Conservation (phyloP, 2,888 invertebrate species). For the Peribatodes rhomboidaria region DNA sequence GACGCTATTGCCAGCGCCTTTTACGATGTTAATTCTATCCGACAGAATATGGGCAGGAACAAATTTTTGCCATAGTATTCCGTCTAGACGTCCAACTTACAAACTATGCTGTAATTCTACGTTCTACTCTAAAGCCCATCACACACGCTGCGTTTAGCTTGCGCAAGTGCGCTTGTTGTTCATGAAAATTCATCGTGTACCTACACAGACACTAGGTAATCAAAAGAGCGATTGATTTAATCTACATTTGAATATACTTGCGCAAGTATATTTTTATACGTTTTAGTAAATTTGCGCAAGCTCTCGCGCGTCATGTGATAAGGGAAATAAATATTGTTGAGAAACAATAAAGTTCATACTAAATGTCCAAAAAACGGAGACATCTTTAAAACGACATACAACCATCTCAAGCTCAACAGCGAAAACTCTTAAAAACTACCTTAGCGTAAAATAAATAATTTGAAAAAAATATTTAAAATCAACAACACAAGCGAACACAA, state of each 20-base stretch:
- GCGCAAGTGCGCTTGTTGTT: not conserved
- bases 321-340: conserved; percentile 1
- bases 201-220: no score
- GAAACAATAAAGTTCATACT: conserved; percentile 5
- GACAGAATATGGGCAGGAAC: conserved; percentile 27
- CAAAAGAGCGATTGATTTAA: no score
- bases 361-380: conserved; percentile 26
- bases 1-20: not conserved
- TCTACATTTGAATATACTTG: no score
- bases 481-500: conserved; percentile 32
- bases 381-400: conserved; percentile 19
- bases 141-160: not conserved
- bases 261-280: not conserved
- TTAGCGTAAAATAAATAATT: conserved; percentile 44
- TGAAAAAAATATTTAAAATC: conserved; percentile 24
- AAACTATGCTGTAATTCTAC: not conserved
- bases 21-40: not conserved
- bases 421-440: conserved; percentile 25
- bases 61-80: conserved; percentile 30
- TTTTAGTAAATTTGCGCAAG: not conserved
- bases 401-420: conserved; percentile 15
- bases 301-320: not conserved
- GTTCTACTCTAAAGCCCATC: not conserved
- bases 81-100: not conserved
- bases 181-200: not conserved